Conservation (phyloP, 2,888 invertebrate genomes). For the Lagria hirta region DNA sequence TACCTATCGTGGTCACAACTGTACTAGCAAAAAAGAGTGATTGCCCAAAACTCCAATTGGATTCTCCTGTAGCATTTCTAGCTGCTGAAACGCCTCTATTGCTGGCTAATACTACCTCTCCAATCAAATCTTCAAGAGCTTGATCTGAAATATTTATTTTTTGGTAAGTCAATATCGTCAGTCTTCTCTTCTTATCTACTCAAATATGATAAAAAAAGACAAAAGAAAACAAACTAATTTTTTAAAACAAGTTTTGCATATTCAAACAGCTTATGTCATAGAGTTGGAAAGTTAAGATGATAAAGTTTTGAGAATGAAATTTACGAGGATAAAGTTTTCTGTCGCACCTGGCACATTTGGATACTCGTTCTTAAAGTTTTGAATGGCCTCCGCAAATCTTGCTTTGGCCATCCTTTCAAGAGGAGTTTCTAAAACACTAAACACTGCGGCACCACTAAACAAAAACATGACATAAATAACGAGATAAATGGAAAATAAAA, state of each 20-base stretch:
- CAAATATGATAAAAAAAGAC: constrained; percentile 6
- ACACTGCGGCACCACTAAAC: constrained; percentile 67
- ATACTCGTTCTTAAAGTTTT: constrained; percentile 60
- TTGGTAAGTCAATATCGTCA: too few species aligned
- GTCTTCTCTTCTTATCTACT: too few species aligned
- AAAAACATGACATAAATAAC: constrained; percentile 65
- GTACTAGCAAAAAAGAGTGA: constrained; percentile 86
- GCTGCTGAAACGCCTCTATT: constrained; percentile 77
- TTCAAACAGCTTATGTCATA: not conserved
- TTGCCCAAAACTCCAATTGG: constrained; percentile 90
- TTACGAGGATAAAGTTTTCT: too few species aligned
- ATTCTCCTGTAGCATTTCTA: constrained; percentile 73
- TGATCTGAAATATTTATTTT: constrained; percentile 68
- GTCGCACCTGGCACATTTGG: constrained; percentile 65
- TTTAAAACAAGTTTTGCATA: not conserved
- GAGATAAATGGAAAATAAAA: constrained; percentile 59
- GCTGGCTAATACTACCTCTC: constrained; percentile 71
- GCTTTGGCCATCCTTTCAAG: constrained; percentile 60
- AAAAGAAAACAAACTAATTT: not conserved
- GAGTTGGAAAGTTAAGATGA: not conserved
- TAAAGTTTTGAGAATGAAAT: not conserved
- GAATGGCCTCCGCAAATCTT: constrained; percentile 57
- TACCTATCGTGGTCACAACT: constrained; percentile 86
- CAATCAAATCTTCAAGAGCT: constrained; percentile 71
- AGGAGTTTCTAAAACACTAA: constrained; percentile 67